These are phyloP conservation scores for Sternarchorhynchus goeldii DNA, from an alignment of 2,797 vertebrate genomes.

Conservation along the genomic window DNA sequence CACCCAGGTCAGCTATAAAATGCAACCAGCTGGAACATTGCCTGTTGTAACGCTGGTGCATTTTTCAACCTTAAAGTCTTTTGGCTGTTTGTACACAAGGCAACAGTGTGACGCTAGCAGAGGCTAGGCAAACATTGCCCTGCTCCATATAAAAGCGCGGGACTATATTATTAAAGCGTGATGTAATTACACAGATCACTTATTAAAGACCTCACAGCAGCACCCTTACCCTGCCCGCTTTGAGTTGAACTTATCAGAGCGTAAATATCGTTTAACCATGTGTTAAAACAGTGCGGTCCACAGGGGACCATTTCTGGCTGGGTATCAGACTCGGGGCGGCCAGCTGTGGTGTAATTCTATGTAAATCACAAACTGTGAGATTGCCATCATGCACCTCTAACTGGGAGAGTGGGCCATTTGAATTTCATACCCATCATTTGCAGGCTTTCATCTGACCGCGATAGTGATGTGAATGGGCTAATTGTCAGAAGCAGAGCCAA, in stretches of 20 bases:
- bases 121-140: slow-evolving; percentile 46
- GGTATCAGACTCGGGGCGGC: slow-evolving; percentile 58
- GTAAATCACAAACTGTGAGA: slow-evolving; percentile 65
- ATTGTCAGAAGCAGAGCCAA: slow-evolving; percentile 52
- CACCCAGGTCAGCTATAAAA: neutral
- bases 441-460: slow-evolving; percentile 52
- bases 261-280: slow-evolving; percentile 57
- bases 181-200: slow-evolving; percentile 49
- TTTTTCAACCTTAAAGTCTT: slow-evolving; percentile 19
- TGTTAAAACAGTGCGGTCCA: slow-evolving; percentile 52
- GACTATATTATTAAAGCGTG: slow-evolving; percentile 51
- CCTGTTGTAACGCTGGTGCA: slow-evolving; percentile 12
- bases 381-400: slow-evolving; percentile 62
- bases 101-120: slow-evolving; percentile 41
- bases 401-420: slow-evolving; percentile 63
- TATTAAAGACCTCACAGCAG: slow-evolving; percentile 50
- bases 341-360: slow-evolving; percentile 67
- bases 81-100: slow-evolving; percentile 50
- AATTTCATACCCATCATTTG: slow-evolving; percentile 57
- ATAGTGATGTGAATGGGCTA: slow-evolving; percentile 54
- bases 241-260: slow-evolving; percentile 32
- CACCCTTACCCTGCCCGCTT: slow-evolving; percentile 29
- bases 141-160: slow-evolving; percentile 43
- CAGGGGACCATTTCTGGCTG: slow-evolving; percentile 56
- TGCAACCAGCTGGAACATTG: neutral